A percentile compares a stretch with the other conserved stretches of the same genome.
These are phyloP conservation scores for Dasyornis broadbenti DNA, from an alignment of 2,113 vertebrate species.

Conservation along the genomic window DNA sequence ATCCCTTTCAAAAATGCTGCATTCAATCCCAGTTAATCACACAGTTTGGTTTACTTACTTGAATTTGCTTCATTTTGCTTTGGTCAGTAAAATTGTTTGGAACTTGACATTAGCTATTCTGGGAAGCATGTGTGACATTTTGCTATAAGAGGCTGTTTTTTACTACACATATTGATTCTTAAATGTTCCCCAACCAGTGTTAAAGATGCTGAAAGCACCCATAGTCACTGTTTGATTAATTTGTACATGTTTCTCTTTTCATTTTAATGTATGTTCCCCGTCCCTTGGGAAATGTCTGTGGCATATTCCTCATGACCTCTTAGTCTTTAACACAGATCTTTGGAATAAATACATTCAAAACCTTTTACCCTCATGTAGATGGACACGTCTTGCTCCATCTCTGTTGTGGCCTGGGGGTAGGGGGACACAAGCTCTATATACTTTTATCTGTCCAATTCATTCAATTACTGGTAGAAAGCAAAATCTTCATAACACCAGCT, in stretches of 20 bases:
- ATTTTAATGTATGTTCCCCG: conserved; percentile 53
- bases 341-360: conserved; percentile 51
- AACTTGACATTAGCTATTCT: conserved; percentile 60
- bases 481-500: neutral
- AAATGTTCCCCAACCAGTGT: conserved; percentile 46
- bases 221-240: conserved; percentile 62
- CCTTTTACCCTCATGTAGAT: conserved; percentile 38
- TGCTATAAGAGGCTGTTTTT: conserved; percentile 47
- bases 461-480: neutral
- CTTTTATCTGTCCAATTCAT: neutral
- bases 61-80: conserved; percentile 54
- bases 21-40: conserved; percentile 13
- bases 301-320: conserved; percentile 46
- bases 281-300: conserved; percentile 26
- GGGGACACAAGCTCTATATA: neutral
- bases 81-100: conserved; percentile 44
- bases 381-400: neutral
- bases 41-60: conserved; percentile 3
- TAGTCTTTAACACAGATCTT: conserved; percentile 9
- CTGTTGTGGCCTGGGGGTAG: neutral
- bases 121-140: conserved; percentile 58
- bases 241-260: conserved; percentile 39
- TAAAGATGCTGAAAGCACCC: conserved; percentile 60
- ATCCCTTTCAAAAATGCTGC: neutral
- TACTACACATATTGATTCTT: conserved; percentile 58